Evolutionary conservation across 2,888 invertebrate species (phyloP).

Genomic region (Ophioninae sp.): DNA sequence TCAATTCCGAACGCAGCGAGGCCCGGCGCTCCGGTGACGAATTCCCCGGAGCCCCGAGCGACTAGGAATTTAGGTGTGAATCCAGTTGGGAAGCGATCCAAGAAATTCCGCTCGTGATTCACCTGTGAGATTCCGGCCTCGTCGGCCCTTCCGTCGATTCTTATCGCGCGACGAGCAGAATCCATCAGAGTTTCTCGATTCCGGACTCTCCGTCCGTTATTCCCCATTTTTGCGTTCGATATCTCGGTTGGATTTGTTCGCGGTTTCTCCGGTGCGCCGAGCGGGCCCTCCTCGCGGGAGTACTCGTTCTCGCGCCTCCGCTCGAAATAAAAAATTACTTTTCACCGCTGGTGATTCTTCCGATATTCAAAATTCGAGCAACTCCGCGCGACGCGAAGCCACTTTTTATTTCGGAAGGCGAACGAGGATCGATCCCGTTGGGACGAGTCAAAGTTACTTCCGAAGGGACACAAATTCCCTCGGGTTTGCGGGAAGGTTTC

Average conservation of each 20-base stretch:
- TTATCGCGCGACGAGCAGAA: conserved; percentile 19
- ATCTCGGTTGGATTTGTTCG: neutral
- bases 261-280: no score
- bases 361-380: no score
- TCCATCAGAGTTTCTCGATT: conserved; percentile 6
- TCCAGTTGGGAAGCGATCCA: conserved; percentile 14
- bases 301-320: no score
- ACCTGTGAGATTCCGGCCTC: conserved; percentile 7
- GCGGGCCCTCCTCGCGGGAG: no score
- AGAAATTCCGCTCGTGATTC: conserved; percentile 14
- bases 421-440: neutral
- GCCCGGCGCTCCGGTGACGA: neutral
- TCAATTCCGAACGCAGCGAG: neutral
- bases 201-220: conserved; percentile 8
- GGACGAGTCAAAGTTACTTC: neutral
- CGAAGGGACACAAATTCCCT: neutral
- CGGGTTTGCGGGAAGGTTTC: neutral
- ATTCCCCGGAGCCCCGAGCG: conserved; percentile 3
- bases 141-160: conserved; percentile 19
- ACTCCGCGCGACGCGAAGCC: no score
- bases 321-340: no score
- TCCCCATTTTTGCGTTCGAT: neutral
- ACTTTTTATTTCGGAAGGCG: neutral
- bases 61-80: conserved; percentile 21
- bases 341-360: no score